Evolutionary conservation across 2,797 vertebrate genomes (phyloP).

Genomic region (Borostomias antarcticus): DNA sequence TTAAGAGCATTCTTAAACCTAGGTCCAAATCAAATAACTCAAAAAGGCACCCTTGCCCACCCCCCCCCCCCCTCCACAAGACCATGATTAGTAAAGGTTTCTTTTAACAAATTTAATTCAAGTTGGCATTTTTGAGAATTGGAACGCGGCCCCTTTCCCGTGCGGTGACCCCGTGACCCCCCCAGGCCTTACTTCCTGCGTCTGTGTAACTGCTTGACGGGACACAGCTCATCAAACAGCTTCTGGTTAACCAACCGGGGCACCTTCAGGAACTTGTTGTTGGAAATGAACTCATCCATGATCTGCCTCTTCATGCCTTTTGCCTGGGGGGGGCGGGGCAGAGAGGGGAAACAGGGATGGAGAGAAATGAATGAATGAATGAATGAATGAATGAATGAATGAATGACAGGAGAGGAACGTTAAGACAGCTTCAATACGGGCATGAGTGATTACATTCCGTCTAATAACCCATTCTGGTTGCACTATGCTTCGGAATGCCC

Average conservation of each 20-base stretch:
- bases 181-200: conserved; percentile 81
- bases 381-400: neutral
- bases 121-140: too few species aligned
- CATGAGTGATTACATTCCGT: too few species aligned
- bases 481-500: too few species aligned
- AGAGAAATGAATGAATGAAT: neutral
- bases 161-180: too few species aligned
- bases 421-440: too few species aligned
- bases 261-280: conserved; percentile 92
- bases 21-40: too few species aligned
- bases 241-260: conserved; percentile 91
- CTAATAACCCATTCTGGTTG: too few species aligned
- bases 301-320: conserved; percentile 90
- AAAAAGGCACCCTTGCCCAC: neutral
- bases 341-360: too few species aligned
- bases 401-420: too few species aligned
- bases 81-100: neutral
- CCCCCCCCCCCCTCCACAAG: neutral
- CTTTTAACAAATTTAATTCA: too few species aligned
- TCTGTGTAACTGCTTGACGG: conserved; percentile 90
- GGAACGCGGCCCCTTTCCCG: too few species aligned
- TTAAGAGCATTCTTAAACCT: too few species aligned
- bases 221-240: conserved; percentile 94
- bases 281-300: conserved; percentile 92
- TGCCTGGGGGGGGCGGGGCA: conserved; percentile 70